Evolutionary conservation across 2,888 invertebrate species (phyloP), one percentile per base, ranked within the genome.

Genomic region (Bibio marci): DNA sequence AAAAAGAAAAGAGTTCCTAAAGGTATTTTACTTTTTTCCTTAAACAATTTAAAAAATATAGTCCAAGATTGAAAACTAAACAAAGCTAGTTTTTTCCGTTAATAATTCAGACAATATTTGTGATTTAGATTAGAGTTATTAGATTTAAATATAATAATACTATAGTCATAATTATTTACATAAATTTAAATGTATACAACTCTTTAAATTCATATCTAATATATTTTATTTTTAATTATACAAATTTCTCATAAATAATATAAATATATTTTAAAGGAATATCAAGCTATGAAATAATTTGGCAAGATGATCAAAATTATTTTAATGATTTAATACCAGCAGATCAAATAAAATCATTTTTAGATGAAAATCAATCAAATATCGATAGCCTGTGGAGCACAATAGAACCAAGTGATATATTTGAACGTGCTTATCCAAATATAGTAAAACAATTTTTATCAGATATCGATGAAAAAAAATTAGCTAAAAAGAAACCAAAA

Each of bases 271-370:
- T n/a, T n/a, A 4, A 47, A 72, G 72, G 77, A 38, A 67, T 80
- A 12, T 66, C 74, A 1, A 74, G 79, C 52, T 77, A 73, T 49
- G 81, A 82, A 62, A 68, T 85, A 11, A 58, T 74, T 7, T 85
- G 83, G 85, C 52, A 57, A 22, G 77, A 78, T 48, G 62, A 67
- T 7, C 59, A 66, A 19, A 63, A 65, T 2, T 63, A 56, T 37
- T 71, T 77, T 40, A 65, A 69, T 31, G 68, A 66, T 15, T 54
- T 80, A 14, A 69, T 73, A 45, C 73, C 76, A 0, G 65, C 71
- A 42, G 59, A 68, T 26, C 75, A 76, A 53, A 58, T 74, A 41
- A 56, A 65, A 40, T 66, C 57, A 33, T 59, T 51, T 38, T 45
- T 26, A 11, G 22, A 18, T 34, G 19, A 15, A 11, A 22, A n/a